Evolutionary conservation across 1,140 invertebrate genomes (phyloP), one percentile per base, ranked within the genome.

Genomic region (Nomia melanderi): DNA sequence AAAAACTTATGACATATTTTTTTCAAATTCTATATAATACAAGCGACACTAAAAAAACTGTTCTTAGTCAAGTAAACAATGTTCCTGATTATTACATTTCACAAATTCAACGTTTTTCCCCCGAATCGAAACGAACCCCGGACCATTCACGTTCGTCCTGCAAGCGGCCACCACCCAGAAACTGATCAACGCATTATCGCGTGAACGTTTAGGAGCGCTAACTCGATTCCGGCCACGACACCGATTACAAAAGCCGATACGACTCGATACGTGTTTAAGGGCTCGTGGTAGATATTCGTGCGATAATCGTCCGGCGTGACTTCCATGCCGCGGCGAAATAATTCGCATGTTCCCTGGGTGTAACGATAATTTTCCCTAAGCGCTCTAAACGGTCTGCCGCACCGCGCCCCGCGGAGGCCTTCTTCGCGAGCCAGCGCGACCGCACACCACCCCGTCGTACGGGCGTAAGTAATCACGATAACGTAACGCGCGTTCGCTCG

Each of bases 331-430:
- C n/a, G n/a, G 50, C 31, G 33, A 57, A 74, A 54, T 47, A 57
- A 67, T 69, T 69, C 63, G 63, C 76, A 54, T 74, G 79, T 72
- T 78, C 69, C 27, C 31, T 6, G 57, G 74, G 73, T 76, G 73
- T 78, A 74, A 83, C 69, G 53, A 83, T 83, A 78, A 82, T 74
- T 83, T 74, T 78, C 64, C 75, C 75, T 59, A 59, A 62, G 69
- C 59, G 75, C 7, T 73, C 75, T 63, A 73, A 82, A 69, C 66
- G 79, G 11, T 60, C 33, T 74, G 53, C 47, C 47, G 57, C 8
- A 25, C 47, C 29, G 23, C 7, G 27, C n/a, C n/a, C n/a, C n/a
- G 33, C 3, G 33, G 33, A 36, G 33, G 33, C 33, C 8, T 36
- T n/a, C n/a, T n/a, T n/a, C n/a, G n/a, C n/a, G n/a, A n/a, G 47